Percentiles rank a stretch among this genome's conserved stretches.
Conservation (phyloP, 1,140 invertebrate genomes). For the Druon quercuslanigerum region DNA sequence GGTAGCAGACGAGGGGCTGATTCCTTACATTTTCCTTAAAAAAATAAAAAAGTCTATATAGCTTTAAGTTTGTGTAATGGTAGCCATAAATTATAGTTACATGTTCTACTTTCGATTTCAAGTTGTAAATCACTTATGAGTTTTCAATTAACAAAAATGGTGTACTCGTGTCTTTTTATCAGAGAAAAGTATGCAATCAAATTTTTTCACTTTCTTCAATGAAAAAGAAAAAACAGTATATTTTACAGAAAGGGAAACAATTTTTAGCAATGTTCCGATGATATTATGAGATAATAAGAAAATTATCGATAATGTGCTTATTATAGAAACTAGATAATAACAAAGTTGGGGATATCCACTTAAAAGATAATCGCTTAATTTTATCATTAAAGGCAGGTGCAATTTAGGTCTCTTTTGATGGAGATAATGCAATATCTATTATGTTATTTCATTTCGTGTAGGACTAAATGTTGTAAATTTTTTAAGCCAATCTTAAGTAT, state of each 20-base stretch:
- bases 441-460: not conserved
- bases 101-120: not conserved
- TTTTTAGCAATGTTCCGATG: not conserved
- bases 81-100: not conserved
- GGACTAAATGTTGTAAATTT: too few relatives aligned
- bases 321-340: conserved; percentile 6
- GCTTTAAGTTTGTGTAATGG: not conserved
- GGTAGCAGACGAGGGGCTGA: too few relatives aligned
- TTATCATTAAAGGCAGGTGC: not conserved
- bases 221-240: not conserved
- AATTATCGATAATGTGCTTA: not conserved
- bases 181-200: not conserved
- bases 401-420: not conserved
- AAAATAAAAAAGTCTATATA: not conserved
- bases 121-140: not conserved
- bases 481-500: too few relatives aligned
- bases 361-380: not conserved
- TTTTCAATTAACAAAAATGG: not conserved
- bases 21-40: not conserved
- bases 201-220: not conserved
- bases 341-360: not conserved
- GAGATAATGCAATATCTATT: not conserved
- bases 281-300: not conserved
- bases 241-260: not conserved
- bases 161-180: not conserved